Evolutionary conservation across 2,888 invertebrate genomes (phyloP), one percentile per base, ranked within the genome.

Genomic region (Drosophila mimetica): DNA sequence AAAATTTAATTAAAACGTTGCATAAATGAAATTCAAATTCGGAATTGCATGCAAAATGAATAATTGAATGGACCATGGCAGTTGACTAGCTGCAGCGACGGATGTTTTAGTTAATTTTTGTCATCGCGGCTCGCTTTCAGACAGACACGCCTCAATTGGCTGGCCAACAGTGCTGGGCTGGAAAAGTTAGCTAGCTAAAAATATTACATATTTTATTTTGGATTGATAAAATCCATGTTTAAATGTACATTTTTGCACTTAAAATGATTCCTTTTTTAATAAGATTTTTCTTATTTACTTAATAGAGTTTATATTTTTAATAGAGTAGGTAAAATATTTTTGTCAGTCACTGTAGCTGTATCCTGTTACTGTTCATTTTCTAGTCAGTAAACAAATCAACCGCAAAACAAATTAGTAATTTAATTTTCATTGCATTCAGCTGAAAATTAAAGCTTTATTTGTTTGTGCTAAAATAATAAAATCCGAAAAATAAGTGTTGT

Each of bases 1-100:
- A 60, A 85, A 81, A 85, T 79, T 85, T 81, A 79, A 81, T 81
- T 81, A 82, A 81, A 81, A 81, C 82, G 79, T 81, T 80, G 79
- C 74, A 67, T 54, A 64, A 58, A 61, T 71, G 20, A 69, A 81
- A 79, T 78, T 75, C 60, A 79, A 80, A 82, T 78, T 72, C 42
- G 39, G 69, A 76, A 80, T 74, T 84, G 74, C 74, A 78, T 70
- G 69, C 82, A 70, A 75, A 77, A 86, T 86, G 77, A 74, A 79
- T 86, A 83, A 86, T 84, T 86, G 77, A 83, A 79, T 81, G 60
- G 52, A 59, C 55, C 44, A 34, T 44, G 42, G 55, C 73, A 61
- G 77, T 61, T 75, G 67, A 64, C 83, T 51, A 47, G 55, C 51
- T 42, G 44, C 39, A 18, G 0, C 36, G 55, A 74, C 52, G 75